Conservation (phyloP, 1,140 invertebrate genomes). For the Drosophila lowei region DNA sequence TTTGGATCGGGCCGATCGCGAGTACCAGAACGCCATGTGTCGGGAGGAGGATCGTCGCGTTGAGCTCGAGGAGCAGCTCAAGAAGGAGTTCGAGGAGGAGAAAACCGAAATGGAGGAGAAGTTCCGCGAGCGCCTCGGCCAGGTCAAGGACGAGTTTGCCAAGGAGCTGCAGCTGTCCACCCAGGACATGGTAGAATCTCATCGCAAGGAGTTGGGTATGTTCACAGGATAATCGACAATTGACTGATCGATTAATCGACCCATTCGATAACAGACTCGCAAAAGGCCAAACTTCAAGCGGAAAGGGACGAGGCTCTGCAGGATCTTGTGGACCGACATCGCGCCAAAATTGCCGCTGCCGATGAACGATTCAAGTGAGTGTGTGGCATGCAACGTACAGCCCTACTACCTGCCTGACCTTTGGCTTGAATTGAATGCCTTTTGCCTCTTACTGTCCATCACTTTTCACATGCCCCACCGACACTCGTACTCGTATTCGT, state of each 20-base stretch:
- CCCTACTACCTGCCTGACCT: not conserved
- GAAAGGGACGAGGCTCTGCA: slow-evolving; percentile 85
- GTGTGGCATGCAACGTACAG: not conserved
- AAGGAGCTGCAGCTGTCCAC: slow-evolving; percentile 73
- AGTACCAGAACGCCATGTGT: slow-evolving; percentile 85
- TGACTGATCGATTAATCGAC: not conserved
- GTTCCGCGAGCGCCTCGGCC: slow-evolving; percentile 74
- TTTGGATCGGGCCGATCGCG: slow-evolving; percentile 80
- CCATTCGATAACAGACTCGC: slow-evolving; percentile 76
- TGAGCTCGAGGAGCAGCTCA: slow-evolving; percentile 59
- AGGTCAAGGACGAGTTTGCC: slow-evolving; percentile 82
- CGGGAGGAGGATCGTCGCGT: slow-evolving; percentile 84
- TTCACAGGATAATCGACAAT: not conserved
- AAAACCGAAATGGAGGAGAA: slow-evolving; percentile 81
- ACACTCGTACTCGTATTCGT: slow-evolving; percentile 1
- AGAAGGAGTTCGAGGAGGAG: slow-evolving; percentile 71
- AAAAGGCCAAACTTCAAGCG: slow-evolving; percentile 84
- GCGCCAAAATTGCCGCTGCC: slow-evolving; percentile 83
- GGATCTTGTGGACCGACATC: slow-evolving; percentile 84
- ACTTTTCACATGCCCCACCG: not conserved
- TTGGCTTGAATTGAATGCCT: slow-evolving; percentile 20
- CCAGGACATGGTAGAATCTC: slow-evolving; percentile 85
- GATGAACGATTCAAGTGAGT: slow-evolving; percentile 83
- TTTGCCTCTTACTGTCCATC: slow-evolving; percentile 10
- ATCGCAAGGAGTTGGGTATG: slow-evolving; percentile 86